These are phyloP conservation scores for Actias luna DNA, from an alignment of 2,888 invertebrate genomes.

Conservation along the genomic window DNA sequence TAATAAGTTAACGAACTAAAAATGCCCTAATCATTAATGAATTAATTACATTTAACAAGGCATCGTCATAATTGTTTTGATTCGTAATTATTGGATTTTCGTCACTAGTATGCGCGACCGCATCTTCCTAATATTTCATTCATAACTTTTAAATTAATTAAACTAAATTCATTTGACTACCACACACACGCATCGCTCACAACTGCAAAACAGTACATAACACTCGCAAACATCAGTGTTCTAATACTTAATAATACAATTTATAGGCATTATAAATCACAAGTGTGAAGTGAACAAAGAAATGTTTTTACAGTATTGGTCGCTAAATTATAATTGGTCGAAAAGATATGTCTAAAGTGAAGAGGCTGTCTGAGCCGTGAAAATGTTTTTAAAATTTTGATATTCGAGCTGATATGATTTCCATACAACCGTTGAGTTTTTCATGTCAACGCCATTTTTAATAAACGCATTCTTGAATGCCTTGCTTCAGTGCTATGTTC, in stretches of 20 bases:
- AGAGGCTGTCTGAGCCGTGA: constrained; percentile 46
- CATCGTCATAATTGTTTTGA: constrained; percentile 64
- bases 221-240: constrained; percentile 73
- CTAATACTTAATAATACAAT: constrained; percentile 81
- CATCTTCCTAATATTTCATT: constrained; percentile 77
- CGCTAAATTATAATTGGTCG: constrained; percentile 76
- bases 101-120: constrained; percentile 81
- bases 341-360: constrained; percentile 74
- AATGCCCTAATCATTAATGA: constrained; percentile 76
- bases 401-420: constrained; percentile 74
- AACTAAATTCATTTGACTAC: constrained; percentile 80
- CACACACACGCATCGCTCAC: constrained; percentile 69
- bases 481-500: constrained; percentile 67
- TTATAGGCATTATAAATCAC: constrained; percentile 75
- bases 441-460: constrained; percentile 53
- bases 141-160: constrained; percentile 75
- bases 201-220: constrained; percentile 67
- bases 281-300: constrained; percentile 72
- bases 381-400: constrained; percentile 61
- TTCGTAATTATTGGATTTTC: constrained; percentile 81
- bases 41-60: constrained; percentile 75
- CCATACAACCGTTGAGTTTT: constrained; percentile 63
- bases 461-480: constrained; percentile 61
- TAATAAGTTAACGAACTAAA: constrained; percentile 76
- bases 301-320: constrained; percentile 65